These are phyloP conservation scores for Chlamydotis undulata DNA, from an alignment of 2,113 vertebrate species.

Conservation along the genomic window DNA sequence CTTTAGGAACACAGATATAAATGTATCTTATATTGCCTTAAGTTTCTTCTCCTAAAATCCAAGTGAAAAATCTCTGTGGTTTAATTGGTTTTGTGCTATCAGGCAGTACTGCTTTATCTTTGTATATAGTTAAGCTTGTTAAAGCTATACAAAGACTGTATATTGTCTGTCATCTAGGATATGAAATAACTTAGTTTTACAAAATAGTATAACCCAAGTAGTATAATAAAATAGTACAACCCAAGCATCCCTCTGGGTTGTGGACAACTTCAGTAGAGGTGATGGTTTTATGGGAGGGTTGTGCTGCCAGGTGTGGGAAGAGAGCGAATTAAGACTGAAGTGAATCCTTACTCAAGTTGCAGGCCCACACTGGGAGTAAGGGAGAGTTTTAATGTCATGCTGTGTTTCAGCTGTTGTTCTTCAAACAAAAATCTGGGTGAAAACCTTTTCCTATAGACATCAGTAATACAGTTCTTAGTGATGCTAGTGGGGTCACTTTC, in stretches of 20 bases:
- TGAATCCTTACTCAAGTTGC: neutral
- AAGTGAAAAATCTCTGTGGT: neutral
- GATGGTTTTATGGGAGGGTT: neutral
- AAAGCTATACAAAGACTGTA: neutral
- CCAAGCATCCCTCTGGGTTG: neutral
- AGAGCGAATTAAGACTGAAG: neutral
- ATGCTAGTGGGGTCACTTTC: neutral
- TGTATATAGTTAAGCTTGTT: neutral
- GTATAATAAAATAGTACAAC: neutral
- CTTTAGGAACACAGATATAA: neutral
- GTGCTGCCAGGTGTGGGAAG: neutral
- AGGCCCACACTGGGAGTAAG: neutral
- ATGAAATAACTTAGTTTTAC: neutral
- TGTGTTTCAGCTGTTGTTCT: neutral
- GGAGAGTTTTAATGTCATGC: neutral
- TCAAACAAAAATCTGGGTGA: neutral
- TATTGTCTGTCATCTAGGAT: neutral
- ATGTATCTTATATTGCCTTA: neutral
- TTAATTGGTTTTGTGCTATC: neutral
- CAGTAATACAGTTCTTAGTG: neutral
- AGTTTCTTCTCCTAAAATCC: neutral
- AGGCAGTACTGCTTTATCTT: neutral
- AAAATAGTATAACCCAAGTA: neutral
- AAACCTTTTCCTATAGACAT: neutral
- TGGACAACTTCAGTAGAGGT: neutral